These are phyloP conservation scores for Drosophila ercepeae DNA, from an alignment of 1,140 invertebrate genomes.

Conservation along the genomic window DNA sequence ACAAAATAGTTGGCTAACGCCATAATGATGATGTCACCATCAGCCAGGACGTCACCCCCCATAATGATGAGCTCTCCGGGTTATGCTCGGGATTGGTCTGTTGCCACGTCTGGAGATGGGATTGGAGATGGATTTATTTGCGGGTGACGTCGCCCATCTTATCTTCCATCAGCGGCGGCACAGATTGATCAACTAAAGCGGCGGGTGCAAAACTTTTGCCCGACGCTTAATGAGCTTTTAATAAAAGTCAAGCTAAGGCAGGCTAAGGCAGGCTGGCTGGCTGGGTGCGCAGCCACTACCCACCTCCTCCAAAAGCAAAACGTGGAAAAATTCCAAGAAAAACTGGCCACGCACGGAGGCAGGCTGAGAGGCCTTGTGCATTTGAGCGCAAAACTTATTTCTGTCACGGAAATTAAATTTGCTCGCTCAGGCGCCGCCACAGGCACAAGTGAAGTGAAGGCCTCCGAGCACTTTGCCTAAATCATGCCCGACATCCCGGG, in stretches of 20 bases:
- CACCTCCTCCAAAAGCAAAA: slow-evolving; percentile 8
- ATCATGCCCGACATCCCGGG: slow-evolving; percentile 74
- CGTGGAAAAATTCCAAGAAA: slow-evolving; percentile 42
- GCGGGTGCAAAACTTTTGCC: slow-evolving; percentile 55
- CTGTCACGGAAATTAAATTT: slow-evolving; percentile 83
- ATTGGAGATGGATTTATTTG: slow-evolving; percentile 64
- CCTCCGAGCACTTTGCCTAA: slow-evolving; percentile 74
- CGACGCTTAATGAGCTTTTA: slow-evolving; percentile 78
- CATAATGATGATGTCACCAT: slow-evolving; percentile 76
- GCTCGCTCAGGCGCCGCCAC: slow-evolving; percentile 61
- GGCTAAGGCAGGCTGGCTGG: neutral
- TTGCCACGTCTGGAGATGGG: slow-evolving; percentile 12
- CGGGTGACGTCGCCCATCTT: slow-evolving; percentile 37
- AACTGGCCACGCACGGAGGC: slow-evolving; percentile 48
- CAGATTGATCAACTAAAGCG: slow-evolving; percentile 55
- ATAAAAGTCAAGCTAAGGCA: slow-evolving; percentile 71
- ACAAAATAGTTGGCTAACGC: slow-evolving; percentile 37
- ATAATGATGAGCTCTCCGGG: slow-evolving; percentile 36
- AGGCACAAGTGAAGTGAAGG: slow-evolving; percentile 53
- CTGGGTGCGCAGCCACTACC: too few species aligned
- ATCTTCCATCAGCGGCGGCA: slow-evolving; percentile 37
- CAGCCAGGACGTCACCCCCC: slow-evolving; percentile 27
- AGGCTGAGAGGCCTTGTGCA: slow-evolving; percentile 61
- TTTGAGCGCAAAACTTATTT: slow-evolving; percentile 82
- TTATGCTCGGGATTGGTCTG: slow-evolving; percentile 17